Percentiles rank a stretch among this genome's conserved stretches.
phyloP scores from a whole-genome alignment of 2,113 vertebrate species.

The Gymnarchus niloticus region DNA sequence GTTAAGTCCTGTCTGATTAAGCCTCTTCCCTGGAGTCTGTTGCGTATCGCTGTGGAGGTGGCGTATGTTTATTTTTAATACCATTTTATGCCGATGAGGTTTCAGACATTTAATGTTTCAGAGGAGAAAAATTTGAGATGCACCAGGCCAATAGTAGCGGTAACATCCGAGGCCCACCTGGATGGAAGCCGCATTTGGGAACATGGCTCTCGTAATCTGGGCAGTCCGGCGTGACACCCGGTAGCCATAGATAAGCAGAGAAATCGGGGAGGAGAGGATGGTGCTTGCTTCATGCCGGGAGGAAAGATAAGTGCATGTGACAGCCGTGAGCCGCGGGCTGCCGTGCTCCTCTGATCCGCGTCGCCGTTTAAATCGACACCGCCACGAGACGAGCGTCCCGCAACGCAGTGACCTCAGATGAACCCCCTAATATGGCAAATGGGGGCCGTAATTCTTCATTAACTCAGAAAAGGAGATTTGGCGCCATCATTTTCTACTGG shows the following conservation, averaged over 20 bases:
- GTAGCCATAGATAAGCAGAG: constrained; percentile 42
- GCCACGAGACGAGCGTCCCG: constrained; percentile 75
- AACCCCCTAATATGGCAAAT: constrained; percentile 92
- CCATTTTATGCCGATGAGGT: background rate
- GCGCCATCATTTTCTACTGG: constrained; percentile 87
- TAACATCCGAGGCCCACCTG: background rate
- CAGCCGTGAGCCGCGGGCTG: constrained; percentile 86
- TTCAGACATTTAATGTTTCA: too few species aligned
- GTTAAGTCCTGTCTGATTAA: background rate
- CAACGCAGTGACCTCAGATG: constrained; percentile 72
- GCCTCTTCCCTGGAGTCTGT: background rate
- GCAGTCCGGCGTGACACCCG: constrained; percentile 14
- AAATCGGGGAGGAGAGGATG: constrained; percentile 30
- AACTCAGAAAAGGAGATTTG: constrained; percentile 86
- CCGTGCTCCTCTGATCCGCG: constrained; percentile 66
- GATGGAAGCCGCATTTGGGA: background rate
- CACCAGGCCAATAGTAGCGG: background rate
- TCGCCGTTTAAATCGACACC: constrained; percentile 78
- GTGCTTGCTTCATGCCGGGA: constrained; percentile 73
- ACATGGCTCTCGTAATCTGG: background rate
- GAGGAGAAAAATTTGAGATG: background rate
- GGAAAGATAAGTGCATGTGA: constrained; percentile 88
- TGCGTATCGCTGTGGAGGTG: background rate
- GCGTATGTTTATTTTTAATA: background rate
- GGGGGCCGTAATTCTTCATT: constrained; percentile 95